Evolutionary conservation across 2,113 vertebrate species (phyloP).

Genomic region (Hoplias malabaricus): DNA sequence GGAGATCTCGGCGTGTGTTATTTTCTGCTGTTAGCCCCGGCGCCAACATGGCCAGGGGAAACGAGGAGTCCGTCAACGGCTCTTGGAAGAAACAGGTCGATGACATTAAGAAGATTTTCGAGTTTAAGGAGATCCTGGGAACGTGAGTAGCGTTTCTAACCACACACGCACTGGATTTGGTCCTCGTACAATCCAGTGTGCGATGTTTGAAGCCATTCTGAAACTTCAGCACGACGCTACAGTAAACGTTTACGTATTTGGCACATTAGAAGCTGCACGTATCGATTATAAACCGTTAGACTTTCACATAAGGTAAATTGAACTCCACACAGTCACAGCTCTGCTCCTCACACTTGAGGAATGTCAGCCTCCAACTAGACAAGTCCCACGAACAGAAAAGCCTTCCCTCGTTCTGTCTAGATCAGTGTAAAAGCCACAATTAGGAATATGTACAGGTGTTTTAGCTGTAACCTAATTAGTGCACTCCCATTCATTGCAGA

Average conservation of each 20-base stretch:
- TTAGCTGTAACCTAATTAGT: too few relatives aligned
- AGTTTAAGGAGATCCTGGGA: slow-evolving; percentile 96
- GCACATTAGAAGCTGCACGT: neutral
- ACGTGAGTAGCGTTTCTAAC: slow-evolving; percentile 83
- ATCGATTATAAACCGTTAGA: too few relatives aligned
- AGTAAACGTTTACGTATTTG: too few relatives aligned
- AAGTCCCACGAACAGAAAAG: neutral
- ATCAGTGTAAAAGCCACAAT: neutral
- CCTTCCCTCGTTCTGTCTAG: neutral
- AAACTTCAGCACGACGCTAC: neutral
- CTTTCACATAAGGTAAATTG: neutral
- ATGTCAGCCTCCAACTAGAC: slow-evolving; percentile 18
- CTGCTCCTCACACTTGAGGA: slow-evolving; percentile 24
- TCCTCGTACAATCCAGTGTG: too few relatives aligned
- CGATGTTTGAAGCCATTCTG: neutral
- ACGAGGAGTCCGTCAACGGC: slow-evolving; percentile 80
- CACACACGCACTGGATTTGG: too few relatives aligned
- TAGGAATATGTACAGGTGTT: neutral
- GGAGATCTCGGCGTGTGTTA: neutral
- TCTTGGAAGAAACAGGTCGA: slow-evolving; percentile 96
- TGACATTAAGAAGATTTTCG: slow-evolving; percentile 93
- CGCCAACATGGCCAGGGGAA: slow-evolving; percentile 89
- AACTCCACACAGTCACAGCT: neutral
- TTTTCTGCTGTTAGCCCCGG: slow-evolving; percentile 33
- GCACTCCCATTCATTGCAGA: too few relatives aligned